phyloP scores from a whole-genome alignment of 30 jellyfish, hydroid and myxozoan species.

The Pelagia noctiluca region DNA sequence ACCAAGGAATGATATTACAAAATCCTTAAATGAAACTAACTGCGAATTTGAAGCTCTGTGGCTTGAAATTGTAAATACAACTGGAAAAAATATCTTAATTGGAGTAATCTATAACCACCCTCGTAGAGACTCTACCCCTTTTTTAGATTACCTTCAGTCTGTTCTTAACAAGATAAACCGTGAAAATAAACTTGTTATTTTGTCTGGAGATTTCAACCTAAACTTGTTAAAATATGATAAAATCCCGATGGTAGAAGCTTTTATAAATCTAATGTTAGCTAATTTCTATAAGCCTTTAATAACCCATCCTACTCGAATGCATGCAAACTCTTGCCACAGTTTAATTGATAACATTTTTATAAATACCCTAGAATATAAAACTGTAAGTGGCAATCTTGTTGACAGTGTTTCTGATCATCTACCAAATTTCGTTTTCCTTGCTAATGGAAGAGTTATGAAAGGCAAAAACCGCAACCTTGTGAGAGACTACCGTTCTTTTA shows the following conservation, averaged over 20 bases:
- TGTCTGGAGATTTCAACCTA: not conserved
- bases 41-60: not conserved
- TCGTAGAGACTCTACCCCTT: not conserved
- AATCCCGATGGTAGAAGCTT: not conserved
- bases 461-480: not conserved
- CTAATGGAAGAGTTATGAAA: not conserved
- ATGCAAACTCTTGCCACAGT: not conserved
- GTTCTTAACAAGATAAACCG: not conserved
- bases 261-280: too few species aligned
- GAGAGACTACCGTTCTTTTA: not conserved
- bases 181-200: not conserved
- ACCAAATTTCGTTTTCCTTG: not conserved
- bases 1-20: too few species aligned
- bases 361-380: not conserved
- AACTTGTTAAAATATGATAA: not conserved
- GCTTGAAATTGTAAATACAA: not conserved
- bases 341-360: not conserved
- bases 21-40: not conserved
- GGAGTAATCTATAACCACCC: conserved; percentile 2
- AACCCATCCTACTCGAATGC: not conserved
- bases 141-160: not conserved
- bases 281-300: not conserved
- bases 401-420: not conserved
- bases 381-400: not conserved
- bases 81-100: not conserved